These are phyloP conservation scores for Colletes gigas DNA, from an alignment of 1,140 invertebrate genomes.

Conservation along the genomic window DNA sequence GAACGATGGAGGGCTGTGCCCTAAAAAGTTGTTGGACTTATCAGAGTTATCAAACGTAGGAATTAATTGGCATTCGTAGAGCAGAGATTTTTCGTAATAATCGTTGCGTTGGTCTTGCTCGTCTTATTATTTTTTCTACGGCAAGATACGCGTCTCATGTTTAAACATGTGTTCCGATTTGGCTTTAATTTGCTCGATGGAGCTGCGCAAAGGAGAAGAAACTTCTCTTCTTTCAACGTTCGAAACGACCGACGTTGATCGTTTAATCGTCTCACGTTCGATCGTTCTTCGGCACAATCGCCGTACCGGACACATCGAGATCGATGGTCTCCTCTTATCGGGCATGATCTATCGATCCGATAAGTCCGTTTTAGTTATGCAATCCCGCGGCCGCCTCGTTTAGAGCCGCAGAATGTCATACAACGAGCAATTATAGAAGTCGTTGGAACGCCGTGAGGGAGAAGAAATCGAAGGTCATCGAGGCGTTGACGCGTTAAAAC, in stretches of 20 bases:
- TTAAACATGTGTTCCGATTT: background rate
- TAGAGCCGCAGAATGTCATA: conserved; percentile 11
- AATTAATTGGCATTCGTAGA: no score
- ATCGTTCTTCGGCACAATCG: background rate
- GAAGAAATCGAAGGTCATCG: conserved; percentile 43
- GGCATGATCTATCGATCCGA: background rate
- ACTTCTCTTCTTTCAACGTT: background rate
- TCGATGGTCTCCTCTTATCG: conserved; percentile 1
- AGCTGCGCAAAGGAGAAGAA: background rate
- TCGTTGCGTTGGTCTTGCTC: no score
- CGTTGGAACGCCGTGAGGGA: background rate
- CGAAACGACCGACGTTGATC: background rate
- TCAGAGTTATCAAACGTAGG: no score
- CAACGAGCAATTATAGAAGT: background rate
- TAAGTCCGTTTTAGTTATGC: conserved; percentile 28
- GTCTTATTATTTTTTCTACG: background rate
- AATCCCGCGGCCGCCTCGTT: background rate
- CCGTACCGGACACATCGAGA: background rate
- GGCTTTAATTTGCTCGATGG: conserved; percentile 6
- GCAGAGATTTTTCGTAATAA: no score
- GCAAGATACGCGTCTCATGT: background rate
- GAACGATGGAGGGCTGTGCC: background rate
- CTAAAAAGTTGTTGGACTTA: no score
- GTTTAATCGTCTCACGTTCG: conserved; percentile 24
- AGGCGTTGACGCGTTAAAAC: conserved; percentile 64